A percentile compares a stretch with the other conserved stretches of the same genome.
These are phyloP conservation scores for Drosophila willistoni DNA, from an alignment of 1,140 invertebrate species.

Conservation along the genomic window DNA sequence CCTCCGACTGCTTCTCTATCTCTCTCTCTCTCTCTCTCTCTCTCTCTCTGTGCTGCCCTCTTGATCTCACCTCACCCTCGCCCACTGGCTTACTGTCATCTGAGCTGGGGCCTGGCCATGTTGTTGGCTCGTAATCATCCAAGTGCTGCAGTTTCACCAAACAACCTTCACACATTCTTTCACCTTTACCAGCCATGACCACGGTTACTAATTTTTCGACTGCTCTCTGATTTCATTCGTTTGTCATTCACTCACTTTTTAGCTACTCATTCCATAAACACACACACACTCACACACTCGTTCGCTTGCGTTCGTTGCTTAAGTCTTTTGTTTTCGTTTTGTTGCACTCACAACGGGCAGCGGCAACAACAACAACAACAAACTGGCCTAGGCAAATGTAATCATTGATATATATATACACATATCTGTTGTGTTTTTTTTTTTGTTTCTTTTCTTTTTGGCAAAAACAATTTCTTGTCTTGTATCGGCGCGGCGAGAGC, in stretches of 20 bases:
- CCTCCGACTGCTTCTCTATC: background rate
- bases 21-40: background rate
- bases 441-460: slow-evolving; percentile 53
- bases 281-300: background rate
- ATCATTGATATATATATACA: slow-evolving; percentile 63
- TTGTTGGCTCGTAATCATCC: slow-evolving; percentile 64
- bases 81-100: slow-evolving; percentile 35
- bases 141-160: slow-evolving; percentile 80
- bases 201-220: slow-evolving; percentile 78
- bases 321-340: slow-evolving; percentile 77
- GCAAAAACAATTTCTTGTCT: slow-evolving; percentile 52
- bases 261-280: slow-evolving; percentile 32
- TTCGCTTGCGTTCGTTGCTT: slow-evolving; percentile 64
- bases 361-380: slow-evolving; percentile 20
- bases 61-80: background rate
- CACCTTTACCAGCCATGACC: slow-evolving; percentile 82
- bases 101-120: slow-evolving; percentile 43
- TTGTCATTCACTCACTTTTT: slow-evolving; percentile 21
- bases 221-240: slow-evolving; percentile 31
- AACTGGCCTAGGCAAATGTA: slow-evolving; percentile 62
- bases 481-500: slow-evolving; percentile 8
- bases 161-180: slow-evolving; percentile 83
- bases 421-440: background rate
- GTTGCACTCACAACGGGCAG: slow-evolving; percentile 37
- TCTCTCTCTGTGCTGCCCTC: background rate